Conservation (phyloP, 2,113 vertebrate genomes). For the Mola mola region DNA sequence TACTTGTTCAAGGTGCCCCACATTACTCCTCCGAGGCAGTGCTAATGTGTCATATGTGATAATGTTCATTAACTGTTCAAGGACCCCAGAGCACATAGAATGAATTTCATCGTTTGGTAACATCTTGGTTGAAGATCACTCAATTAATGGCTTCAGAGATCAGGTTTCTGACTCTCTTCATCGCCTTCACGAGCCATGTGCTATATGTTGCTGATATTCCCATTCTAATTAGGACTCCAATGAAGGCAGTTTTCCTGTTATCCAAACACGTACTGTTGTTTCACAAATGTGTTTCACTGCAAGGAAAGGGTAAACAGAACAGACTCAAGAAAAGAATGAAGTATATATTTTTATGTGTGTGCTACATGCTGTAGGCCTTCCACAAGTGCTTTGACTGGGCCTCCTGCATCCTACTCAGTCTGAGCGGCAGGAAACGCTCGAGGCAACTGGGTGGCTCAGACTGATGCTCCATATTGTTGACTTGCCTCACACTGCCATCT, state of each 20-base stretch:
- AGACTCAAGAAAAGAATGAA: slow-evolving; percentile 1
- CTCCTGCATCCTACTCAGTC: slow-evolving; percentile 20
- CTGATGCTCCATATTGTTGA: slow-evolving; percentile 14
- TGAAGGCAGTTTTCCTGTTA: slow-evolving; percentile 26
- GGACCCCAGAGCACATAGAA: not conserved
- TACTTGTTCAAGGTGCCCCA: slow-evolving; percentile 75
- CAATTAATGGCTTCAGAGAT: slow-evolving; percentile 7
- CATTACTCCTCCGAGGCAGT: slow-evolving; percentile 45
- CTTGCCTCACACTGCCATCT: slow-evolving; percentile 45
- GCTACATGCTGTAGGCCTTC: slow-evolving; percentile 16
- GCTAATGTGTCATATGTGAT: slow-evolving; percentile 39
- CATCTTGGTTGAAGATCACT: slow-evolving; percentile 21
- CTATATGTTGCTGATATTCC: slow-evolving; percentile 38
- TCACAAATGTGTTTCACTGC: slow-evolving; percentile 32
- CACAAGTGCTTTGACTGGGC: slow-evolving; percentile 8
- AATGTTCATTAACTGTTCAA: slow-evolving; percentile 32
- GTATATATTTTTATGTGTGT: slow-evolving; percentile 27
- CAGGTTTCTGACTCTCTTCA: slow-evolving; percentile 6
- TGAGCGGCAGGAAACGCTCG: slow-evolving; percentile 57
- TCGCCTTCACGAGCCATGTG: not conserved
- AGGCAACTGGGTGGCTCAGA: slow-evolving; percentile 23
- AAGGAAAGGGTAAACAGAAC: slow-evolving; percentile 31
- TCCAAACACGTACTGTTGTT: slow-evolving; percentile 23
- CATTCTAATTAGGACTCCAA: slow-evolving; percentile 31
- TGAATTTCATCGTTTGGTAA: slow-evolving; percentile 21